These are phyloP conservation scores for Rhynchotus rufescens DNA, from an alignment of 2,797 vertebrate species.

Conservation along the genomic window DNA sequence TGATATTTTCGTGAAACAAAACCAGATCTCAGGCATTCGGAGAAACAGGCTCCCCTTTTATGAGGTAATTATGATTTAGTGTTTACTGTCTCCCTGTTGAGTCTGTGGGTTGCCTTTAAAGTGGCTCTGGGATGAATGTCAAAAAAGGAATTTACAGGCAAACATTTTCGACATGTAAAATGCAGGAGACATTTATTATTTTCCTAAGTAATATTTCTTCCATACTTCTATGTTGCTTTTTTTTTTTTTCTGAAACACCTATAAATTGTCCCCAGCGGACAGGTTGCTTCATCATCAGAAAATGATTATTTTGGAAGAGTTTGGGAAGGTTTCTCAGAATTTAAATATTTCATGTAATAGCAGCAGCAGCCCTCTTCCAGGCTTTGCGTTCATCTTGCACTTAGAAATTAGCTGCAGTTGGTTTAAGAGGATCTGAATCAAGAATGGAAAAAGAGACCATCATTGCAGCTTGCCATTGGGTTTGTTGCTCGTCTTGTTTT, in stretches of 20 bases:
- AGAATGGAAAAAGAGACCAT: not conserved
- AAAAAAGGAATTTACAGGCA: conserved; percentile 73
- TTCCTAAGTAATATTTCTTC: conserved; percentile 61
- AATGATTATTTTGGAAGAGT: conserved; percentile 49
- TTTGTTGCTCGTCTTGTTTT: not conserved
- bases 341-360: conserved; percentile 1
- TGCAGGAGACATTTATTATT: conserved; percentile 60
- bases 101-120: conserved; percentile 76
- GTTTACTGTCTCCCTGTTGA: conserved; percentile 73
- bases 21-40: conserved; percentile 63
- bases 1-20: conserved; percentile 71
- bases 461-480: not conserved
- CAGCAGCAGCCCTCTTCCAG: not conserved
- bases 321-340: conserved; percentile 3
- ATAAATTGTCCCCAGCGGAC: conserved; percentile 57
- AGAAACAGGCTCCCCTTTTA: conserved; percentile 73
- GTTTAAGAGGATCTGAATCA: not conserved
- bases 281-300: conserved; percentile 63
- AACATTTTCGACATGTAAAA: conserved; percentile 71
- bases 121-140: conserved; percentile 71
- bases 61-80: conserved; percentile 79
- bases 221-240: not conserved
- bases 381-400: not conserved
- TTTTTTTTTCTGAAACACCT: not conserved
- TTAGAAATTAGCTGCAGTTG: not conserved